Evolutionary conservation across 2,888 invertebrate genomes (phyloP), one percentile per base, ranked within the genome.

Genomic region (Formica aserva): DNA sequence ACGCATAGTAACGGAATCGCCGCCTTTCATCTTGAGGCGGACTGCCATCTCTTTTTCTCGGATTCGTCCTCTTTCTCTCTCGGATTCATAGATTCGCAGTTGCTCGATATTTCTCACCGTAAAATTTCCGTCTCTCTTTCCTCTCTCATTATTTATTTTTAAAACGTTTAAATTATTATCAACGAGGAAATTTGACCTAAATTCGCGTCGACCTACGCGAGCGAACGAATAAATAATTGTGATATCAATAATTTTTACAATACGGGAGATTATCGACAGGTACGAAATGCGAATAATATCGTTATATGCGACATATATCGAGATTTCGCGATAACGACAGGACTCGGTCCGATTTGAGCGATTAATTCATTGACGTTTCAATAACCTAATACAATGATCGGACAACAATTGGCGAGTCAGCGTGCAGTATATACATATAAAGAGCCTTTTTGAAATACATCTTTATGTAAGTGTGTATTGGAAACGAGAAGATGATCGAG

Each of bases 1-100:
- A 77, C 55, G 69, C 26, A n/a, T 52, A 38, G 22, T 69, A 69
- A 71, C 77, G 69, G 69, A 76, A 76, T 62, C 74, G 74, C 41
- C 52, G 52, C 35, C 72, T 72, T 72, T 38, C 57, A 72, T 72
- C 38, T 32, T 8, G 52, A 15, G 69, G 29, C n/a, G 18, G 13
- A 52, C 8, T n/a, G 72, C 72, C 57, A 52, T 55, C 22, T 45
- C 35, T 52, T 26, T 62, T 60, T 71, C 35, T 41, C 41, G n/a
- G 74, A 74, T 74, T 74, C 41, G 29, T 41, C n/a, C 55, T 15
- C 32, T 52, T 8, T 29, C 29, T 29, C 32, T 29, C 26, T 52
- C 52, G 13, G 8, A 13, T 38, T 32, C 52, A 29, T 15, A 35
- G 62, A 62, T 26, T 52, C 66, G 66, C 35, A 22, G 32, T 45